Base-by-base conservation (phyloP, 2,113 vertebrate species). In the Pavo muticus region DNA sequence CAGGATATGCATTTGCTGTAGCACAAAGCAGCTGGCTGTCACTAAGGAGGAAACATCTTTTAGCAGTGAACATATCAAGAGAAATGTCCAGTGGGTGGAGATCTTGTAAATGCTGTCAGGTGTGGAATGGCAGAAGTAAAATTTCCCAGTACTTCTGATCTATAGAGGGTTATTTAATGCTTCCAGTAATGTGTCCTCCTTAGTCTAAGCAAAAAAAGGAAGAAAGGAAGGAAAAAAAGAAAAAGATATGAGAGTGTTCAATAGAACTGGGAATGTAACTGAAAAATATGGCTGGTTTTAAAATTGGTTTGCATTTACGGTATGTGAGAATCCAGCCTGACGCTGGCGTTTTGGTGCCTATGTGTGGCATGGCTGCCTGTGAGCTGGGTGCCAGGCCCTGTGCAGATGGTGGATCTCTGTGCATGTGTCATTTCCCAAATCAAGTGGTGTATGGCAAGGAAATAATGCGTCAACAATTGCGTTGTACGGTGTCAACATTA, bases 281-380 rank as follows among this genome's bases (percentile, higher is more conserved):
- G 39, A 40, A 68, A 52, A 64, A 59, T 50, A 56, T 24, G 20
- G 4, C 25, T 67, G 23, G 5, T 48, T 87, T 88, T 74, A 84
- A 74, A 81, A 81, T 35, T 12, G 35, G 6, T 61, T 88, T 68
- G 14, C 3, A 3, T 21, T 11, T 44, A 1, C 25, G 5, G 20
- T 10, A 17, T 21, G 9, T 75, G 71, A 84, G 50, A 25, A 45
- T 87, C 32, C 3, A 4, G 14, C 60, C 8, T 48, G 74, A 45
- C 8, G 12, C 11, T n/a, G 67, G 27, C 4, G 2, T 30, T 72
- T 74, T 21, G 35, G 24, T 82, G 16, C 47, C 15, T 47, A 1
- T 0, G 1, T 40, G 78, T 27, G 27, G 23, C 5, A 24, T n/a
- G 14, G n/a, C 68, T 68, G 25, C 40, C 32, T 1, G 1, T 50